Percentiles rank a stretch among this genome's conserved stretches.
Conservation (phyloP, 2,888 invertebrate genomes). For the Cosmorhoe ocellata region DNA sequence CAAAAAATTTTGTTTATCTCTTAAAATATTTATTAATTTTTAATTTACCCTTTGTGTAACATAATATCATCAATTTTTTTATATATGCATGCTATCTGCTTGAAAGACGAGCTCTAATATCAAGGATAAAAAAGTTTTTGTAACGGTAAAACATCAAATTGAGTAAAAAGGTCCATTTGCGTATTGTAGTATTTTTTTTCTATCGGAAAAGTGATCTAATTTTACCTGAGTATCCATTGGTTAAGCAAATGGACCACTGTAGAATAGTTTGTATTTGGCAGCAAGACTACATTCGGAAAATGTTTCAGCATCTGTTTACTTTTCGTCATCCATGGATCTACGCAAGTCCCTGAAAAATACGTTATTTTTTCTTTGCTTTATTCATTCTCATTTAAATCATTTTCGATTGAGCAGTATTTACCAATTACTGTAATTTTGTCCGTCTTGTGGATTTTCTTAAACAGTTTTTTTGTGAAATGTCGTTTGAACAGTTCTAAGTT, state of each 20-base stretch:
- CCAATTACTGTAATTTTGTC: constrained; percentile 63
- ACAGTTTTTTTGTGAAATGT: constrained; percentile 46
- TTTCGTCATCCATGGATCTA: constrained; percentile 59
- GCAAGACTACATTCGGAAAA: constrained; percentile 50
- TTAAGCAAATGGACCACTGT: constrained; percentile 48
- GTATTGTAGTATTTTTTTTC: no score
- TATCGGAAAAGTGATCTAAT: neutral
- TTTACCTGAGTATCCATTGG: constrained; percentile 54
- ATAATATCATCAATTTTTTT: no score
- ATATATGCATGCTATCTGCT: no score
- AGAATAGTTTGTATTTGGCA: constrained; percentile 57
- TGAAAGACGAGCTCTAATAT: no score
- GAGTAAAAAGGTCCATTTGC: no score
- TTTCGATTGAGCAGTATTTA: constrained; percentile 27
- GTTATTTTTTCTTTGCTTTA: no score
- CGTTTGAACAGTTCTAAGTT: constrained; percentile 43
- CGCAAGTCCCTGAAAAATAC: constrained; percentile 51
- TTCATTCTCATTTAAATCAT: no score
- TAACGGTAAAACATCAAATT: no score
- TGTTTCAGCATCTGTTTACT: constrained; percentile 48
- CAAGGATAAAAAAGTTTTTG: no score
- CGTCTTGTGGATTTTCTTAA: constrained; percentile 49
- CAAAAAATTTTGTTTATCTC: no score
- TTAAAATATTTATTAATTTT: no score
- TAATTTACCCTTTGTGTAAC: no score